phyloP scores from a whole-genome alignment of 2,888 invertebrate species.

The Linnaemya tessellans region DNA sequence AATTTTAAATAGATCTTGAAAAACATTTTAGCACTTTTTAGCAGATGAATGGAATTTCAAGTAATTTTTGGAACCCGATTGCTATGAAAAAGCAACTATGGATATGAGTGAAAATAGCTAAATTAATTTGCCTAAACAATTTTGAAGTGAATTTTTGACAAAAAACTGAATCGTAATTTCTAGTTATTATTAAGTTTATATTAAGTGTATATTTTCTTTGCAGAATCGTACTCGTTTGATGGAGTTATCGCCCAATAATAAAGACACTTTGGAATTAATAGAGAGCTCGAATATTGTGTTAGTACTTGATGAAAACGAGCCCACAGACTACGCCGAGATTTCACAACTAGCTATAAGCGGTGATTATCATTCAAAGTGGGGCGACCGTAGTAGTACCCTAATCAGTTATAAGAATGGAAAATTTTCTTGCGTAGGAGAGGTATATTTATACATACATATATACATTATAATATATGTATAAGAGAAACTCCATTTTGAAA shows the following conservation, averaged over 20 bases:
- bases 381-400: conserved; percentile 85
- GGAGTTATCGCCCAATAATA: conserved; percentile 82
- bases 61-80: too few relatives aligned
- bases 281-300: conserved; percentile 82
- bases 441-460: conserved; percentile 79
- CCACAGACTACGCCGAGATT: conserved; percentile 81
- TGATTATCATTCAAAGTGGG: conserved; percentile 85
- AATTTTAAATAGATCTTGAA: too few relatives aligned
- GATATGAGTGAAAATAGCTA: too few relatives aligned
- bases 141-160: too few relatives aligned
- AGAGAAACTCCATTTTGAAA: too few relatives aligned
- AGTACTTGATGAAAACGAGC: conserved; percentile 83
- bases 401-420: conserved; percentile 84
- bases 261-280: conserved; percentile 80
- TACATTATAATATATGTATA: too few relatives aligned
- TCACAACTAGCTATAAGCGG: conserved; percentile 83
- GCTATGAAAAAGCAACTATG: too few relatives aligned
- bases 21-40: too few relatives aligned
- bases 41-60: too few relatives aligned
- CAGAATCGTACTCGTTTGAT: conserved; percentile 83
- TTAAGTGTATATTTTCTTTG: conserved; percentile 43
- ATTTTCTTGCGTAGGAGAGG: conserved; percentile 84
- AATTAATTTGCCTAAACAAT: too few relatives aligned
- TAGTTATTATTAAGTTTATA: too few relatives aligned
- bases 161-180: too few relatives aligned